phyloP scores from a whole-genome alignment of 2,797 vertebrate genomes.

The Rhabdomys pumilio region DNA sequence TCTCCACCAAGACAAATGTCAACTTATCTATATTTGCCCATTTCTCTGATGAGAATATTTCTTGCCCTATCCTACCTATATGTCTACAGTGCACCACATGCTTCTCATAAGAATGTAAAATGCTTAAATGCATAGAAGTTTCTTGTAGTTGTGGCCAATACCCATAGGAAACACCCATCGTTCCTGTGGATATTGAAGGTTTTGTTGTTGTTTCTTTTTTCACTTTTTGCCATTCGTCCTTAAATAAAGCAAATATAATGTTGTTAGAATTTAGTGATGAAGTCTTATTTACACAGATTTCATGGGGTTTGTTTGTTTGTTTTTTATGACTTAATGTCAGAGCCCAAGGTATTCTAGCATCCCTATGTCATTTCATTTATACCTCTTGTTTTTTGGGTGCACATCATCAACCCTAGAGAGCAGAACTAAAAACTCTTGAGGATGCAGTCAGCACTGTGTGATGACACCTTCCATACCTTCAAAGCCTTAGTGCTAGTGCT shows the following conservation, averaged over 20 bases:
- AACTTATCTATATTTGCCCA: neutral
- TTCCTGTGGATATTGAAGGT: neutral
- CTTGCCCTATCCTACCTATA: neutral
- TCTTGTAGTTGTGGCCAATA: neutral
- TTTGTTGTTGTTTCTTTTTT: neutral
- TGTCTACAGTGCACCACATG: neutral
- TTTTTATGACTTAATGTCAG: constrained; percentile 28
- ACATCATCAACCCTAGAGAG: constrained; percentile 33
- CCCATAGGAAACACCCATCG: neutral
- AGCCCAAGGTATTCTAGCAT: neutral
- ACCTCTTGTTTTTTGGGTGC: constrained; percentile 7
- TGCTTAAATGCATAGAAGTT: neutral
- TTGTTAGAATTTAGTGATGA: constrained; percentile 7
- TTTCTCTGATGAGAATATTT: neutral
- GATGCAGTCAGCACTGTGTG: neutral
- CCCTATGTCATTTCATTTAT: neutral
- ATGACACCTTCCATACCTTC: constrained; percentile 46
- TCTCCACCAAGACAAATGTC: neutral
- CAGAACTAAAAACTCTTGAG: constrained; percentile 18
- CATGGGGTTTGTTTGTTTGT: neutral
- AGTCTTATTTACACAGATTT: neutral
- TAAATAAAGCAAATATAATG: neutral
- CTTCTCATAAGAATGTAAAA: neutral
- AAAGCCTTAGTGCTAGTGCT: constrained; percentile 1
- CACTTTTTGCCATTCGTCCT: neutral